Evolutionary conservation across 2,888 invertebrate species (phyloP).

Genomic region (Sphinx pinastri): DNA sequence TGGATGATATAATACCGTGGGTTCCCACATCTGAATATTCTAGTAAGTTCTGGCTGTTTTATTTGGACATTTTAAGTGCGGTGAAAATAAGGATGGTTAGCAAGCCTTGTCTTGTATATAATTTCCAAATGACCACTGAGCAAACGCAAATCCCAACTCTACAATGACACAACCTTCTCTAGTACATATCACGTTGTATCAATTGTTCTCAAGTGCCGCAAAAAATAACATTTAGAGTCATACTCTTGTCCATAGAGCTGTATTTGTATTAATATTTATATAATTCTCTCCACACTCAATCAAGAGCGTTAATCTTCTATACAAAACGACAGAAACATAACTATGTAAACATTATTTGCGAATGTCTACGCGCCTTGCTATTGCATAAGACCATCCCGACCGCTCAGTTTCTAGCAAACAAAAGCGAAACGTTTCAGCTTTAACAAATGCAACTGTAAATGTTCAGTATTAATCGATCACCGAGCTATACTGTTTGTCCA

Average conservation of each 20-base stretch:
- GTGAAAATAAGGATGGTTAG: too few relatives aligned
- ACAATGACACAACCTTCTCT: neutral
- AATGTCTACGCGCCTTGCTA: neutral
- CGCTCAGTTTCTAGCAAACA: slow-evolving; percentile 21
- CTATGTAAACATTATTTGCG: neutral
- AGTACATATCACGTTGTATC: neutral
- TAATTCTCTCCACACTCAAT: neutral
- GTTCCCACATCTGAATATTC: too few relatives aligned
- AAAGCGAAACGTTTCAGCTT: slow-evolving; percentile 14
- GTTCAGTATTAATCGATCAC: slow-evolving; percentile 3
- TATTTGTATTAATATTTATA: slow-evolving; percentile 6
- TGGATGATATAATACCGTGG: too few relatives aligned
- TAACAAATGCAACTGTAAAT: slow-evolving; percentile 23
- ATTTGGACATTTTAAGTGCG: too few relatives aligned
- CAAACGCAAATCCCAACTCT: neutral
- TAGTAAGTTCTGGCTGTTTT: too few relatives aligned
- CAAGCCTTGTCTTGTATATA: neutral
- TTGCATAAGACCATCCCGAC: neutral
- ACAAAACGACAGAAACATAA: neutral
- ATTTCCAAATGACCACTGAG: neutral
- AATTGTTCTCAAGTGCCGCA: neutral
- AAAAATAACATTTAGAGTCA: neutral
- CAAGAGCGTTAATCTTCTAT: neutral
- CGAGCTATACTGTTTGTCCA: slow-evolving; percentile 16
- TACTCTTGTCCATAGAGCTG: neutral